Evolutionary conservation across 2,797 vertebrate species (phyloP).

Genomic region (Enteromius thamalakanensis): DNA sequence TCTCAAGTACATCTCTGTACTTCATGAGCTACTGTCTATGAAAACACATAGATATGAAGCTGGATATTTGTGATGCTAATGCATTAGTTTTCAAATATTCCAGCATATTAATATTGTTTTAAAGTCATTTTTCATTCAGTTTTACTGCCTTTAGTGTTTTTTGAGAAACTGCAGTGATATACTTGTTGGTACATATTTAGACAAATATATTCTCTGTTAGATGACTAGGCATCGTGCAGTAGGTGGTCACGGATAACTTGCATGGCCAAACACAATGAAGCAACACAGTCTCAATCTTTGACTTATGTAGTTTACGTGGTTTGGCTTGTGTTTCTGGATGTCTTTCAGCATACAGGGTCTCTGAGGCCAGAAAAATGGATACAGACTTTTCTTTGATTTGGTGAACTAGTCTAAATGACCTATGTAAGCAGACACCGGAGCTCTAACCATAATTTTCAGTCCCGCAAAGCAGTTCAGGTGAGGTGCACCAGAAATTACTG

Average conservation of each 20-base stretch:
- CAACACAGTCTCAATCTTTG: neutral
- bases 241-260: neutral
- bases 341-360: neutral
- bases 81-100: too few relatives aligned
- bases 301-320: constrained; percentile 29
- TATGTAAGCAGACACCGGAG: constrained; percentile 28
- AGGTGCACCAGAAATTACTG: constrained; percentile 14
- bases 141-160: too few relatives aligned
- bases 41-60: too few relatives aligned
- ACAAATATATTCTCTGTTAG: neutral
- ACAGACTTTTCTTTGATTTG: constrained; percentile 40
- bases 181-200: neutral
- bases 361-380: neutral
- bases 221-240: neutral
- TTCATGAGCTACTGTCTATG: too few relatives aligned
- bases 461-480: constrained; percentile 24
- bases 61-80: too few relatives aligned
- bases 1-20: too few relatives aligned
- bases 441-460: constrained; percentile 10
- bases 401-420: constrained; percentile 21
- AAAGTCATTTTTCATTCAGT: too few relatives aligned
- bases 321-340: constrained; percentile 19
- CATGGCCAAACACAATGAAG: neutral
- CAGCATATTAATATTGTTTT: too few relatives aligned
- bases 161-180: too few relatives aligned